Evolutionary conservation across 2,797 vertebrate species (phyloP).

Genomic region (Melanotaenia trifasciata): DNA sequence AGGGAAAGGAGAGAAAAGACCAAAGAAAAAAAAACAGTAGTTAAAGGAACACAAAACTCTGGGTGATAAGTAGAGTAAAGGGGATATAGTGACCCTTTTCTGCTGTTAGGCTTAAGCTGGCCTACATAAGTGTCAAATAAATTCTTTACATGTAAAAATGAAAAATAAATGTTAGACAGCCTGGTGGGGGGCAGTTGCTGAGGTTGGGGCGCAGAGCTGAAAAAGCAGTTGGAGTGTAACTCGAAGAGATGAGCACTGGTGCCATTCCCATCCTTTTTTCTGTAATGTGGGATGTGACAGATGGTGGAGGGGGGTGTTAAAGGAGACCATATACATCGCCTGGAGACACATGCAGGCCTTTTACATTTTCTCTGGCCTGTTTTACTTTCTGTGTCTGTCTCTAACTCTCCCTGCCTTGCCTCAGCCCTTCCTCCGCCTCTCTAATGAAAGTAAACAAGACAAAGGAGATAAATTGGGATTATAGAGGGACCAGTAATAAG

Average conservation of each 20-base stretch:
- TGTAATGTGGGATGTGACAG: slow-evolving; percentile 72
- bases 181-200: slow-evolving; percentile 24
- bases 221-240: slow-evolving; percentile 51
- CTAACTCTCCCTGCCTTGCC: slow-evolving; percentile 22
- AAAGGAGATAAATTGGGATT: no score
- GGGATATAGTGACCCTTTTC: slow-evolving; percentile 35
- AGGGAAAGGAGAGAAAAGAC: slow-evolving; percentile 17
- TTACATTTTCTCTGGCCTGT: slow-evolving; percentile 35
- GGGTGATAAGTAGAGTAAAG: slow-evolving; percentile 6
- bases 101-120: slow-evolving; percentile 30
- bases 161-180: slow-evolving; percentile 48
- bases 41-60: slow-evolving; percentile 14
- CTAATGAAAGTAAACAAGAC: slow-evolving; percentile 6
- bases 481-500: no score
- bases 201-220: slow-evolving; percentile 37
- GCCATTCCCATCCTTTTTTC: slow-evolving; percentile 30
- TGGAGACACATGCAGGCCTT: slow-evolving; percentile 61
- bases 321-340: slow-evolving; percentile 68
- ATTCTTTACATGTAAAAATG: slow-evolving; percentile 44
- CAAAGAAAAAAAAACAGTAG: not conserved
- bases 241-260: slow-evolving; percentile 43
- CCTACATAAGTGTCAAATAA: slow-evolving; percentile 32
- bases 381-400: slow-evolving; percentile 39
- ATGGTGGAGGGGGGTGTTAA: slow-evolving; percentile 75
- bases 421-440: slow-evolving; percentile 18